A percentile compares a stretch with the other conserved stretches of the same genome.
Conservation (phyloP, 2,113 vertebrate species). For the Psettodes erumei region DNA sequence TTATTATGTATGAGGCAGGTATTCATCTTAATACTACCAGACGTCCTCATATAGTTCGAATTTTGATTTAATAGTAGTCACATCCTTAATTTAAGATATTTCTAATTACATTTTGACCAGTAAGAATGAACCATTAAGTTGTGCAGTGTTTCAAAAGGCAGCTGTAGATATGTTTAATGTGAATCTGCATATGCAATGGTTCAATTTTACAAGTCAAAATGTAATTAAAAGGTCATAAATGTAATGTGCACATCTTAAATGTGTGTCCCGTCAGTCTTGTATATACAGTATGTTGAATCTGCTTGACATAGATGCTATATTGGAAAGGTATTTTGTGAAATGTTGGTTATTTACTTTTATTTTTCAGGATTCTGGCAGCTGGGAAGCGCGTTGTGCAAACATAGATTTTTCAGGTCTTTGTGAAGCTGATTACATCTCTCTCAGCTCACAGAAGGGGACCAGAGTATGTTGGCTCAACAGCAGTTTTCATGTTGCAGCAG, state of each 20-base stretch:
- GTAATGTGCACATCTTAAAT: neutral
- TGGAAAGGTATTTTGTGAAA: neutral
- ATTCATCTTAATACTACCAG: neutral
- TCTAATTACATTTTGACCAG: slow-evolving; percentile 41
- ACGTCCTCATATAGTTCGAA: neutral
- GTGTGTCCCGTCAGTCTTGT: neutral
- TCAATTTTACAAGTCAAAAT: slow-evolving; percentile 37
- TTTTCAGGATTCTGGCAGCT: slow-evolving; percentile 9
- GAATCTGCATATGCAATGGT: slow-evolving; percentile 12
- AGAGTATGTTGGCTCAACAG: neutral
- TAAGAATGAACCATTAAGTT: slow-evolving; percentile 37
- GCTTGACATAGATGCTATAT: neutral
- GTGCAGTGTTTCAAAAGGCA: slow-evolving; percentile 17
- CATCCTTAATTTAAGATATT: slow-evolving; percentile 25
- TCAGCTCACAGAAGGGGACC: neutral
- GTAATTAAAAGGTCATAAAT: slow-evolving; percentile 51
- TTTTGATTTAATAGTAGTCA: slow-evolving; percentile 16
- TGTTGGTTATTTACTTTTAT: slow-evolving; percentile 7
- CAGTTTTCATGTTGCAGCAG: neutral
- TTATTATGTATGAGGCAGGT: neutral
- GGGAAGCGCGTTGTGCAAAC: slow-evolving; percentile 10
- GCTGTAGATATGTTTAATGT: slow-evolving; percentile 47
- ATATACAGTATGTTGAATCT: neutral
- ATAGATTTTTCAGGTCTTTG: slow-evolving; percentile 18
- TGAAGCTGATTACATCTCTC: slow-evolving; percentile 23